Base-by-base conservation (phyloP, 2,797 vertebrate species). In the Macroramphosus scolopax region DNA sequence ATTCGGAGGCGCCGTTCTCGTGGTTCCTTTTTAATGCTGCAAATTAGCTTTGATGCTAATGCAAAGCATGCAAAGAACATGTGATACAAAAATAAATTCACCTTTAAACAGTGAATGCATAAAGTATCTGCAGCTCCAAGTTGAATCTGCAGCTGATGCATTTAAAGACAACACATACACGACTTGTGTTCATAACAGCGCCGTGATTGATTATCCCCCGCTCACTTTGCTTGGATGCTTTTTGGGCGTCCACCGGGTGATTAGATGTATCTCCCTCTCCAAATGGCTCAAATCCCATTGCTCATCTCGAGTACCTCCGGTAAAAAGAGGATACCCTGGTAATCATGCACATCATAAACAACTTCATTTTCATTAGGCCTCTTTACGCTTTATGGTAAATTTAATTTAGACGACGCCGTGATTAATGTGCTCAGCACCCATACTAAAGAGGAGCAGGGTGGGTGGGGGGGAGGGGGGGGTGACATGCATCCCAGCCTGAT, bases 291-390 rank as follows among this genome's bases (percentile, higher is more conserved):
- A 63, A 59, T 66, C 46, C 39, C 37, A 64, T 51, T 57, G 55
- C 57, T 78, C 68, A 65, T 77, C 45, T 50, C 33, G 25, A 53
- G 46, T 43, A 39, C 49, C 43, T 60, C 33, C 44, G 51, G 35
- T 57, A 63, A 68, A 72, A 50, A 68, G 55, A 55, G 40, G 57
- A 65, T 76, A 63, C 63, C 62, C 64, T 73, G 38, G 68, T 78
- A 76, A 85, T 86, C 83, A 81, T 57, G 75, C 72, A 50, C 69
- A 80, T 80, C 62, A 76, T 78, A 82, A 86, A 86, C 79, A 82
- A 75, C 69, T 72, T 83, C 31, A 81, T 87, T 83, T 82, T 81
- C 78, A 85, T 85, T 79, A 80, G 72, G 77, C 47, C 41, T 66
- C 65, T 76, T 77, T 59, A 78, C 40, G 37, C 69, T 78, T 77